Conservation (phyloP, 2,797 vertebrate species). For the Natrix natrix region DNA sequence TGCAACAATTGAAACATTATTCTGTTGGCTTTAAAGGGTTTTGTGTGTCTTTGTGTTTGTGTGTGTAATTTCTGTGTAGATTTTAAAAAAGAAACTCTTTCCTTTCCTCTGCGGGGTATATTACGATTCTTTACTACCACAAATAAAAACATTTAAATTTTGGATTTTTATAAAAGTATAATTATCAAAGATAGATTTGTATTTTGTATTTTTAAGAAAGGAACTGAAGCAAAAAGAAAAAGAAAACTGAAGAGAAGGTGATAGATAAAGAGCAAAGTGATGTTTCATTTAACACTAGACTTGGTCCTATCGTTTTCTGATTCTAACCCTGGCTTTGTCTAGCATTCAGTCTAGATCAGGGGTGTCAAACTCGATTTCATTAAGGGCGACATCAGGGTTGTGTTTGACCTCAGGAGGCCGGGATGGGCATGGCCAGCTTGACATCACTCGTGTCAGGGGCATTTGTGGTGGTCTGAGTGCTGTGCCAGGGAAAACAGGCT, state of each 20-base stretch:
- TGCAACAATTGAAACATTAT: neutral
- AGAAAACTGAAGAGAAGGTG: neutral
- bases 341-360: neutral
- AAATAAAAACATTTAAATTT: neutral
- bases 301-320: neutral
- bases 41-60: too few species aligned
- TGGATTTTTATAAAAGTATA: neutral
- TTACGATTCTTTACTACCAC: neutral
- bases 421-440: too few species aligned
- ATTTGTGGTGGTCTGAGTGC: too few species aligned
- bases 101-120: neutral
- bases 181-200: neutral
- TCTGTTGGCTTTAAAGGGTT: neutral
- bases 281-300: neutral
- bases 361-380: too few species aligned
- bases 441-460: too few species aligned
- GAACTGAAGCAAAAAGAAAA: neutral
- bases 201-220: neutral
- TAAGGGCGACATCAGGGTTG: too few species aligned
- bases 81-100: neutral
- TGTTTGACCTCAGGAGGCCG: too few species aligned
- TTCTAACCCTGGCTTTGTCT: neutral
- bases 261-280: neutral
- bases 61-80: neutral
- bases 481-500: too few species aligned